A percentile compares a stretch with the other conserved stretches of the same genome.
phyloP scores from a whole-genome alignment of 2,113 vertebrate genomes.

The Channa maculata region DNA sequence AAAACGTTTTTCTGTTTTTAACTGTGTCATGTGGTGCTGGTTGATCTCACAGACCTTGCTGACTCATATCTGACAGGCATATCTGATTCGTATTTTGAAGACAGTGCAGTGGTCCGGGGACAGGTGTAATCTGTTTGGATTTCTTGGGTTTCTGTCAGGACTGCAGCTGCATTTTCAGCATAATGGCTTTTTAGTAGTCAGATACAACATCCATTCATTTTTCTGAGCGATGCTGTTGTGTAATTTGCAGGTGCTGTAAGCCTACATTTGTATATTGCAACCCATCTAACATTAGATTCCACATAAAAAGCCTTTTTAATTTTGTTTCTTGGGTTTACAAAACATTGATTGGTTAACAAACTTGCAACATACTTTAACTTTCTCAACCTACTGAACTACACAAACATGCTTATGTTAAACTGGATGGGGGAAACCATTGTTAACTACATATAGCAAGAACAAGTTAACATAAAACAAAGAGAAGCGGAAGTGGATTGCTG shows the following conservation, averaged over 20 bases:
- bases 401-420: too few species aligned
- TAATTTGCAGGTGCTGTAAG: conserved; percentile 1
- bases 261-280: too few species aligned
- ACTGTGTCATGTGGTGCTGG: conserved; percentile 6
- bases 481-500: too few species aligned
- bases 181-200: conserved; percentile 13
- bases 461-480: too few species aligned
- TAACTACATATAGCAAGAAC: too few species aligned
- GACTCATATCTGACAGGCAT: conserved; percentile 52
- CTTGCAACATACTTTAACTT: too few species aligned
- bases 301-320: too few species aligned
- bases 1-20: neutral
- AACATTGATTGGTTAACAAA: too few species aligned
- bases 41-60: conserved; percentile 40
- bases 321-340: too few species aligned
- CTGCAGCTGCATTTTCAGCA: conserved; percentile 34
- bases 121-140: conserved; percentile 61
- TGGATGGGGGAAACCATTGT: too few species aligned
- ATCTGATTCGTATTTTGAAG: conserved; percentile 55
- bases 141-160: conserved; percentile 35
- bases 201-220: conserved; percentile 16
- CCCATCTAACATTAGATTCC: too few species aligned
- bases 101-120: conserved; percentile 36
- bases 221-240: neutral
- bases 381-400: too few species aligned